Base-by-base conservation (phyloP, 23 tunicate genomes). In the Aplidium turbinatum region DNA sequence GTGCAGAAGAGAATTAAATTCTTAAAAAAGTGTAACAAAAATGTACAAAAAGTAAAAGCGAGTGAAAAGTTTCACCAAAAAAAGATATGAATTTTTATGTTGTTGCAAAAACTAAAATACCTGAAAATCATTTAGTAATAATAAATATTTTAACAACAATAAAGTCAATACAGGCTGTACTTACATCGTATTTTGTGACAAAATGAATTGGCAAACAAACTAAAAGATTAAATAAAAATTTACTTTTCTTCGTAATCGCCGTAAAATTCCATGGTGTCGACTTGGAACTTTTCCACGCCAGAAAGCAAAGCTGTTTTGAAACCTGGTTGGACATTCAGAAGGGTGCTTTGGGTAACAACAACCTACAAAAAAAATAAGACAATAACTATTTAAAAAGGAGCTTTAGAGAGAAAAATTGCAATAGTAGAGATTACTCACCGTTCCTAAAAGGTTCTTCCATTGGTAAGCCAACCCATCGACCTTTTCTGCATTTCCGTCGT, bases 381-480 rank as follows among this genome's bases (percentile, higher is more conserved):
- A 54, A n/a, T 54, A n/a, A n/a, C 6, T n/a, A 5, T 11, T n/a
- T 18, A 6, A 54, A 54, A n/a, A 22, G 21, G 19, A 42, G 50
- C 11, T 42, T 11, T 16, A 42, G 16, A 11, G 16, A 42, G 11
- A 16, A 42, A 42, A 42, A 11, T 11, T 11, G 13, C 11, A 11
- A 42, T 9, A 9, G 13, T 42, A 16, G 16, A 42, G 13, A 42
- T 42, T 2, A 55, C 79, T 31, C 38, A 90, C 98, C 76, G 65
- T 58, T 1, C 68, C 58, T 9, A 87, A 83, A 38, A 94, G 65
- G 47, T 84, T 91, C 70, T 91, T 91, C 97, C 97, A 91, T 25
- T 87, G 92, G 47, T 91, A 91, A 36, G 97, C 97, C 1, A 91
- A 76, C 4, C 97, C 91, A 40, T 91, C 97, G 11, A 91, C 91